These are phyloP conservation scores for Alligator sinensis DNA, from an alignment of 2,113 vertebrate genomes.

Conservation along the genomic window DNA sequence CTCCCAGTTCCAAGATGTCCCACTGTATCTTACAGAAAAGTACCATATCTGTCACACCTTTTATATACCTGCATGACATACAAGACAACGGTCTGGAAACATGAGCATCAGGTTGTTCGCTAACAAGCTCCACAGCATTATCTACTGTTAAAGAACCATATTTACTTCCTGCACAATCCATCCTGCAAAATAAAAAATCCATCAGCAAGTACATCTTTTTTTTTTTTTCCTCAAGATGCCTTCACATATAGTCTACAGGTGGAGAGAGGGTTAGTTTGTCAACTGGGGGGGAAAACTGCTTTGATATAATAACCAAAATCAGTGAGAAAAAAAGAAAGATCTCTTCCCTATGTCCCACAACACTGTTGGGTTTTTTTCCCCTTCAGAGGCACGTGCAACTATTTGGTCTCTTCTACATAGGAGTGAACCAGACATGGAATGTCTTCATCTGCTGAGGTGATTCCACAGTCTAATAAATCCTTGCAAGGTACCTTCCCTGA, in stretches of 20 bases:
- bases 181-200: not conserved
- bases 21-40: not conserved
- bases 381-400: not conserved
- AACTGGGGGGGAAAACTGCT: not conserved
- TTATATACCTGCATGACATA: not conserved
- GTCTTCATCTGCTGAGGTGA: not conserved
- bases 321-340: not conserved
- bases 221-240: not conserved
- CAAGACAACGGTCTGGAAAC: not conserved
- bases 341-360: not conserved
- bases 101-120: rapidly evolving
- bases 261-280: not conserved
- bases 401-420: not conserved
- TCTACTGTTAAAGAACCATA: not conserved
- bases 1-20: not conserved
- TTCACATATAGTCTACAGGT: not conserved
- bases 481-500: constrained; percentile 18
- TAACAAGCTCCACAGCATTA: not conserved
- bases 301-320: not conserved
- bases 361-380: not conserved
- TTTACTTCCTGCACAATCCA: not conserved
- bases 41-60: not conserved
- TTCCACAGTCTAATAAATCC: not conserved
- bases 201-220: not conserved
- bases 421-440: not conserved